Evolutionary conservation across 2,888 invertebrate genomes (phyloP).

Genomic region (Rhingia campestris): DNA sequence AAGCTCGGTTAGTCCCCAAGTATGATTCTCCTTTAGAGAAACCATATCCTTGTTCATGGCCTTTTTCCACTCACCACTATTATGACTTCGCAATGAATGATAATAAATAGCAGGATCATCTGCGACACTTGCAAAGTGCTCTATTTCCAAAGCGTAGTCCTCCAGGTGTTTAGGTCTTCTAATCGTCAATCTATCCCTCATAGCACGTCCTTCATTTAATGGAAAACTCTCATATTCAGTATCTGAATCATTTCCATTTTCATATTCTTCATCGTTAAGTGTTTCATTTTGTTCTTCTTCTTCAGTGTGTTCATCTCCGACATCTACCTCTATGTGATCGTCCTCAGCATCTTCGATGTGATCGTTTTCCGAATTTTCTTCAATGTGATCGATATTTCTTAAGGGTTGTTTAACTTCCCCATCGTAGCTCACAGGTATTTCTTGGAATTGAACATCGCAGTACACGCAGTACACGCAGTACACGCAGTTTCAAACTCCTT

Average conservation of each 20-base stretch:
- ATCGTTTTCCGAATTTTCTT: background rate
- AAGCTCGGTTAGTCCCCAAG: background rate
- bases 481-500: background rate
- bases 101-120: constrained; percentile 13
- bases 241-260: background rate
- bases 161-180: background rate
- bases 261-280: background rate
- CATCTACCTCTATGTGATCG: background rate
- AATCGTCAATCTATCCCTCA: background rate
- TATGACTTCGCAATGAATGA: constrained; percentile 59
- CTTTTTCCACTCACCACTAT: constrained; percentile 26
- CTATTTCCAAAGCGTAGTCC: background rate
- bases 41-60: background rate
- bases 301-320: background rate
- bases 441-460: no score
- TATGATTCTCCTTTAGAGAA: background rate
- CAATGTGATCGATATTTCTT: background rate
- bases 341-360: background rate
- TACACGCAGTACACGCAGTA: no score
- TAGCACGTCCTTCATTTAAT: background rate
- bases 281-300: constrained; percentile 7
- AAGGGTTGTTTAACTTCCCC: no score
- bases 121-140: background rate
- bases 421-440: no score
- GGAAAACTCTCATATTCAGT: background rate